A percentile compares a stretch with the other conserved stretches of the same genome.
Conservation (phyloP, 2,797 vertebrate genomes). For the Molossus alvarezi region DNA sequence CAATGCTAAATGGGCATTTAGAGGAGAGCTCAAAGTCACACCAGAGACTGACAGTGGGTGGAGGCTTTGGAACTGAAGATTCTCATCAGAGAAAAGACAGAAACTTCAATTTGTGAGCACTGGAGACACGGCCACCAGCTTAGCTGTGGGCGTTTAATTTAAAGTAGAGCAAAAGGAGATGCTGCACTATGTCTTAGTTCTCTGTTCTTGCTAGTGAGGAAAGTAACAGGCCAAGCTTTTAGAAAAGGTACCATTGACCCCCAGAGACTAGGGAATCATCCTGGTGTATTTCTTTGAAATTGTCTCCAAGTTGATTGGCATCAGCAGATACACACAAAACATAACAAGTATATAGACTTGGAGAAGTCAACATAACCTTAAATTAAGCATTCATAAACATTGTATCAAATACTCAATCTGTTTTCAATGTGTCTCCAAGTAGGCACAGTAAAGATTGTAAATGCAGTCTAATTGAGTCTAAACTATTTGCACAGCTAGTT, state of each 20-base stretch:
- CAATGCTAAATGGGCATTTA: conserved; percentile 82
- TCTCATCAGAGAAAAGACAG: conserved; percentile 57
- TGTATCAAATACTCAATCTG: neutral
- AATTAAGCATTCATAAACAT: neutral
- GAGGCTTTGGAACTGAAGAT: conserved; percentile 44
- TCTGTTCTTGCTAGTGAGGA: neutral
- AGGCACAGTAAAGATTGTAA: neutral
- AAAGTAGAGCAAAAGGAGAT: conserved; percentile 71
- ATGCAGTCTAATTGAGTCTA: neutral
- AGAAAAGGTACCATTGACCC: neutral
- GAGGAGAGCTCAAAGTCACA: conserved; percentile 82
- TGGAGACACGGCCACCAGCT: conserved; percentile 51
- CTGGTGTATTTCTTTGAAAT: conserved; percentile 54
- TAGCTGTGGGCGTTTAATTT: conserved; percentile 71
- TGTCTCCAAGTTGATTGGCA: conserved; percentile 17
- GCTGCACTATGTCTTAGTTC: neutral
- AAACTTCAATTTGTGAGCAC: conserved; percentile 55
- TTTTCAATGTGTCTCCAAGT: neutral
- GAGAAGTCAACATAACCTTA: neutral
- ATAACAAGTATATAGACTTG: neutral
- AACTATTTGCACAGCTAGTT: conserved; percentile 7
- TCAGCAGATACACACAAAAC: neutral
- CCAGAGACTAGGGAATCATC: neutral
- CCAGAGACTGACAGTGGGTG: conserved; percentile 74
- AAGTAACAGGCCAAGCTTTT: neutral